A percentile compares a stretch with the other conserved stretches of the same genome.
Conservation (phyloP, 2,113 vertebrate genomes). For the Numenius arquata region DNA sequence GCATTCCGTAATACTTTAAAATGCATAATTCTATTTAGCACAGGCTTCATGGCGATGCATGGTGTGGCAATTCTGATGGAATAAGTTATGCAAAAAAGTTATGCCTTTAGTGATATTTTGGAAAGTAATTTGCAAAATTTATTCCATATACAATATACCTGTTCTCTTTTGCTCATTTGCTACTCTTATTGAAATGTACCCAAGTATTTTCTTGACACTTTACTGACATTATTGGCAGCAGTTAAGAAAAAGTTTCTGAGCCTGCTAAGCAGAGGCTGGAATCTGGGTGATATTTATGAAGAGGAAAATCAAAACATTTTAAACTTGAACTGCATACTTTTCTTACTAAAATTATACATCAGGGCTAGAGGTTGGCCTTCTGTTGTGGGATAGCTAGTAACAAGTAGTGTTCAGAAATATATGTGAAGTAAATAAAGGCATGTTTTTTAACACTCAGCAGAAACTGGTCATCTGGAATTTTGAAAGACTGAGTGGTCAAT, state of each 20-base stretch:
- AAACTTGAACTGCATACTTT: not conserved
- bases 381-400: not conserved
- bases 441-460: not conserved
- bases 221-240: not conserved
- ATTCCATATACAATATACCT: not conserved
- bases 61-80: not conserved
- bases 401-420: not conserved
- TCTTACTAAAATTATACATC: not conserved
- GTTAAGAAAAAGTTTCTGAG: not conserved
- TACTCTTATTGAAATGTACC: not conserved
- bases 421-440: not conserved
- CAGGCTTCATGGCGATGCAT: not conserved
- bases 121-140: not conserved
- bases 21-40: not conserved
- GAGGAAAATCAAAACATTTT: not conserved
- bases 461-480: not conserved
- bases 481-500: not conserved
- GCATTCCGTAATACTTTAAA: not conserved
- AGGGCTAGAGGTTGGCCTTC: not conserved
- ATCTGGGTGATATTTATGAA: not conserved
- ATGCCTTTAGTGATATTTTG: not conserved
- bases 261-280: not conserved
- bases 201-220: not conserved
- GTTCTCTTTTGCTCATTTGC: not conserved
- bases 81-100: not conserved